These are phyloP conservation scores for Neoascia interrupta DNA, from an alignment of 2,888 invertebrate genomes.

Conservation along the genomic window DNA sequence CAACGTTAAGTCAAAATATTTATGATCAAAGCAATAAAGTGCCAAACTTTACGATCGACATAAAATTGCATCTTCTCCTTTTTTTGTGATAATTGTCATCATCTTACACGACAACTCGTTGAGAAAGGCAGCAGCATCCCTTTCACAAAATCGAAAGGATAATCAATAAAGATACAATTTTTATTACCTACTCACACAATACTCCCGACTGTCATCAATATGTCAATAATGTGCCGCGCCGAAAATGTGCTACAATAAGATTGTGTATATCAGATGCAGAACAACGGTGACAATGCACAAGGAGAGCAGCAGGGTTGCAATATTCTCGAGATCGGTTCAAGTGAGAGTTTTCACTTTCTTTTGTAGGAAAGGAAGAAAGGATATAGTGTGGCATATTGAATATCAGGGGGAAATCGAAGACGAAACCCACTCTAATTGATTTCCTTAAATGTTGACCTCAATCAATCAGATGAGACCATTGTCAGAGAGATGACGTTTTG, in stretches of 20 bases:
- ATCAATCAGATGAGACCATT: slow-evolving; percentile 57
- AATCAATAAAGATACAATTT: slow-evolving; percentile 66
- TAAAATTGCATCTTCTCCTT: slow-evolving; percentile 40
- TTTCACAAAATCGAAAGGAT: slow-evolving; percentile 41
- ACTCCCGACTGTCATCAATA: slow-evolving; percentile 59
- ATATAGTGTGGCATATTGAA: slow-evolving; percentile 33
- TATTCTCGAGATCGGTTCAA: slow-evolving; percentile 55
- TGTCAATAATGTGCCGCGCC: slow-evolving; percentile 59
- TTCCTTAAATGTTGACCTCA: slow-evolving; percentile 50
- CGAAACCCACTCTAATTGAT: slow-evolving; percentile 65
- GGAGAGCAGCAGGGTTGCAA: slow-evolving; percentile 29
- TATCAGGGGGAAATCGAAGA: slow-evolving; percentile 16
- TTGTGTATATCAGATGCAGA: slow-evolving; percentile 49
- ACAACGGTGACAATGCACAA: slow-evolving; percentile 24
- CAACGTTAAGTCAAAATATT: slow-evolving; percentile 55
- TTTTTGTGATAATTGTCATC: slow-evolving; percentile 45
- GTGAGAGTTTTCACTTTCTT: slow-evolving; percentile 62
- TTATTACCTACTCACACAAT: slow-evolving; percentile 63
- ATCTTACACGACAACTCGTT: slow-evolving; percentile 23
- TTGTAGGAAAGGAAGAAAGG: slow-evolving; percentile 22
- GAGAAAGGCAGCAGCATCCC: slow-evolving; percentile 22
- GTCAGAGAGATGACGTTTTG: slow-evolving; percentile 43
- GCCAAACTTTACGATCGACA: slow-evolving; percentile 61
- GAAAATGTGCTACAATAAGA: slow-evolving; percentile 44
- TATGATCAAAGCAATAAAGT: slow-evolving; percentile 55